Conservation (phyloP, 2,113 vertebrate species). For the Nibea coibor region DNA sequence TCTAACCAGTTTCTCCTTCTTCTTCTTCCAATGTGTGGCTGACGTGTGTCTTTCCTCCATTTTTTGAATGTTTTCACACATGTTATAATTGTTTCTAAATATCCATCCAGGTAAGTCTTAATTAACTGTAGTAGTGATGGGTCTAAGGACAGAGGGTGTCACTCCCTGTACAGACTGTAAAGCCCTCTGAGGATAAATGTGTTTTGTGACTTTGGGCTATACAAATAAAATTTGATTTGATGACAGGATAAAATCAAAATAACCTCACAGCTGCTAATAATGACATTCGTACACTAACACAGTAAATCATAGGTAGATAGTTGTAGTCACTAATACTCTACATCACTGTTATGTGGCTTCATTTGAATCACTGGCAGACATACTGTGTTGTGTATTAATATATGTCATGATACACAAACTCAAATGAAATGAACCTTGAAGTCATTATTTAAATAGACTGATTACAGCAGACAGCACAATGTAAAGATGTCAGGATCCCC, state of each 20-base stretch:
- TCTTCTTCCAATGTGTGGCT: conserved; percentile 9
- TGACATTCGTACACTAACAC: conserved; percentile 28
- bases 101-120: conserved; percentile 26
- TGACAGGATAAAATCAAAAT: not conserved
- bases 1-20: conserved; percentile 27
- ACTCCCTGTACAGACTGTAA: no score
- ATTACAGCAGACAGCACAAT: not conserved
- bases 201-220: no score
- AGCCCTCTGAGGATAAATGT: no score
- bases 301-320: not conserved
- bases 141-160: no score
- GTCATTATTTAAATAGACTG: not conserved
- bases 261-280: not conserved
- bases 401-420: no score
- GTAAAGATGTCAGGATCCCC: not conserved
- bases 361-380: not conserved
- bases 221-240: no score
- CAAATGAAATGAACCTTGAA: not conserved
- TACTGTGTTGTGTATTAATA: no score
- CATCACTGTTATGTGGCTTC: not conserved
- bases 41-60: conserved; percentile 5
- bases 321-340: not conserved
- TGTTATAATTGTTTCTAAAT: not conserved
- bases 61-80: conserved; percentile 6
- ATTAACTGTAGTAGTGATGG: not conserved